Base-by-base conservation (phyloP, 2,113 vertebrate genomes). In the Gymnarchus niloticus region DNA sequence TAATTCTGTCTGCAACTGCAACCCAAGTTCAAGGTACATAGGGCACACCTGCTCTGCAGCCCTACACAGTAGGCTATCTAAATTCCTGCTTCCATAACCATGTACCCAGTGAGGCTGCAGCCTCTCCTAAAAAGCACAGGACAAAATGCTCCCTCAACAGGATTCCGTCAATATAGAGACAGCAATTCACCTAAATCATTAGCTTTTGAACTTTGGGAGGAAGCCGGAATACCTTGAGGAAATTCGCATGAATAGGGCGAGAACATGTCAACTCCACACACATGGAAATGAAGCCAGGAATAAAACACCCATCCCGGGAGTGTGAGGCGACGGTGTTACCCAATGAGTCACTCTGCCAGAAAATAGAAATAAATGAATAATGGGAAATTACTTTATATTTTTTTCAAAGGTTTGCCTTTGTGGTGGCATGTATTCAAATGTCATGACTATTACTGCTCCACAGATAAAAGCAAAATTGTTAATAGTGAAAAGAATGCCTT, bases 1-100 rank as follows among this genome's bases (percentile, higher is more conserved):
- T 73, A 41, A 73, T 41, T 73, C 33, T 73, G 65, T 73, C 65
- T 73, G 41, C 65, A 73, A 73, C 33, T 41, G 65, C 65, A 73
- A 41, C 33, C 33, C 28, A 73, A 73, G 65, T 73, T 41, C 33
- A 37, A 37, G 14, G 65, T 41, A 37, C 65, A 73, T 17, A 41
- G 65, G 65, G 65, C 33, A 73, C 65, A 41, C 65, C 65, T 41
- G 65, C 37, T 33, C 65, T 73, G 33, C 65, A 73, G 65, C 41
- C 41, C 25, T 8, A 41, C 65, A 19, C 33, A 41, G 65, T 73
- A 41, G 65, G 33, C 28, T 6, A 41, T 73, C 65, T 73, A 41
- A 10, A 19, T 14, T 19, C 10, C 28, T 73, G 65, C 65, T 37
- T 69, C 61, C 14, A 37, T 37, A 33, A 14, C 61, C 61, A 41